These are phyloP conservation scores for Thalassoma bifasciatum DNA, from an alignment of 2,113 vertebrate genomes.

Conservation along the genomic window DNA sequence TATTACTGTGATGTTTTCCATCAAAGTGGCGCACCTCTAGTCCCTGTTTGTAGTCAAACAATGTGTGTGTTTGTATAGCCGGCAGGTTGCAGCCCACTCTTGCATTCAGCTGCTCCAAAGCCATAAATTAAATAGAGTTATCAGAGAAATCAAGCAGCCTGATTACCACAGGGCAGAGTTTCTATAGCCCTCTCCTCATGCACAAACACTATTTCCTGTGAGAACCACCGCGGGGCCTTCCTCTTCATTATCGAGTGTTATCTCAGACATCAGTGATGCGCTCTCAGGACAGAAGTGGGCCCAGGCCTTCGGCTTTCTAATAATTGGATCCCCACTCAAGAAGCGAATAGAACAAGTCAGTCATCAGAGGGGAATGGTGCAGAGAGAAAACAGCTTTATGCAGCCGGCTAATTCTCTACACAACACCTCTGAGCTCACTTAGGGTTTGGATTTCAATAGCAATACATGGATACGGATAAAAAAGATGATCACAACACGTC, in stretches of 20 bases:
- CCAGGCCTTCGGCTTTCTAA: slow-evolving; percentile 25
- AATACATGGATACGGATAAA: background rate
- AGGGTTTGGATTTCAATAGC: background rate
- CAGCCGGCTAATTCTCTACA: background rate
- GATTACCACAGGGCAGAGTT: slow-evolving; percentile 12
- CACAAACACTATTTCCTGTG: slow-evolving; percentile 17
- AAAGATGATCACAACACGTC: background rate
- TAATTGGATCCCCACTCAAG: slow-evolving; percentile 45
- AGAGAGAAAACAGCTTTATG: slow-evolving; percentile 10
- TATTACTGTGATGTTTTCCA: no score
- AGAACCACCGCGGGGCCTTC: slow-evolving; percentile 20
- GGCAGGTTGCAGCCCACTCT: background rate
- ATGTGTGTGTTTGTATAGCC: background rate
- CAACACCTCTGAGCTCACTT: background rate
- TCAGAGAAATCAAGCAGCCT: background rate
- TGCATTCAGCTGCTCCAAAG: background rate
- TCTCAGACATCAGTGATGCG: slow-evolving; percentile 56
- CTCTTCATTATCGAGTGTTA: slow-evolving; percentile 58
- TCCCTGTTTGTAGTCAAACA: background rate
- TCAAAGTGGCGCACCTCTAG: no score
- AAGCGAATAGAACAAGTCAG: slow-evolving; percentile 7
- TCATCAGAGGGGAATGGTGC: slow-evolving; percentile 5
- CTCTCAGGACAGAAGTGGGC: slow-evolving; percentile 43
- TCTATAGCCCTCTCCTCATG: slow-evolving; percentile 6
- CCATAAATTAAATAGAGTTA: background rate